Evolutionary conservation across 2,797 vertebrate species (phyloP).

Genomic region (Siniperca obscura): DNA sequence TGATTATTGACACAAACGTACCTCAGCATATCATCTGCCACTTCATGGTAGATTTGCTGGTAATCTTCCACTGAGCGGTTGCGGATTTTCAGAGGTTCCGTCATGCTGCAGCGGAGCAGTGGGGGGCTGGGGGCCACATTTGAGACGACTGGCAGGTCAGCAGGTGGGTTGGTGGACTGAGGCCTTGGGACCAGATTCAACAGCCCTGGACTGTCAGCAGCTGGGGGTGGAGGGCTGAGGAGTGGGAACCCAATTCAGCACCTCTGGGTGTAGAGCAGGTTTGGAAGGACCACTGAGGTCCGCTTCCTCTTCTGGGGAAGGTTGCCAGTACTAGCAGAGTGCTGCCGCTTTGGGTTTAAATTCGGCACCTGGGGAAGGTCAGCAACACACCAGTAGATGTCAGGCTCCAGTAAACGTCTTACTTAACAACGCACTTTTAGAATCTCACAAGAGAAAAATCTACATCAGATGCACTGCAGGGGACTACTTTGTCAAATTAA

Average conservation of each 20-base stretch:
- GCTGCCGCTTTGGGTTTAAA: not conserved
- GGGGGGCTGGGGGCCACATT: too few species aligned
- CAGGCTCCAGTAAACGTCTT: too few species aligned
- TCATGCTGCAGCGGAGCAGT: not conserved
- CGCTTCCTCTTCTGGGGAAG: not conserved
- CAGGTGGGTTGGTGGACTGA: too few species aligned
- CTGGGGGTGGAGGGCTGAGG: too few species aligned
- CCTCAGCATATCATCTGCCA: conserved; percentile 7
- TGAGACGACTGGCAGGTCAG: too few species aligned
- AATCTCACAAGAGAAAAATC: too few species aligned
- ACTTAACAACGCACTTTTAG: too few species aligned
- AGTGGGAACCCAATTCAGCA: too few species aligned
- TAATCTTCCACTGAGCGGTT: not conserved
- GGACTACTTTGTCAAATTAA: not conserved
- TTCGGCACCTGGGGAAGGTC: too few species aligned
- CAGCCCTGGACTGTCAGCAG: too few species aligned
- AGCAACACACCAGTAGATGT: too few species aligned
- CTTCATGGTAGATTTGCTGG: not conserved
- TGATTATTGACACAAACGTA: not conserved
- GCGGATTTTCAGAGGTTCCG: not conserved
- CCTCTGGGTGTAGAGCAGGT: not conserved
- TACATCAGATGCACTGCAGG: not conserved
- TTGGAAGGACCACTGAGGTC: not conserved
- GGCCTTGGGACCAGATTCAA: too few species aligned
- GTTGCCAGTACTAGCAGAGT: not conserved